Evolutionary conservation across 1,140 invertebrate species (phyloP), one percentile per base, ranked within the genome.

Genomic region (Psix sp.): DNA sequence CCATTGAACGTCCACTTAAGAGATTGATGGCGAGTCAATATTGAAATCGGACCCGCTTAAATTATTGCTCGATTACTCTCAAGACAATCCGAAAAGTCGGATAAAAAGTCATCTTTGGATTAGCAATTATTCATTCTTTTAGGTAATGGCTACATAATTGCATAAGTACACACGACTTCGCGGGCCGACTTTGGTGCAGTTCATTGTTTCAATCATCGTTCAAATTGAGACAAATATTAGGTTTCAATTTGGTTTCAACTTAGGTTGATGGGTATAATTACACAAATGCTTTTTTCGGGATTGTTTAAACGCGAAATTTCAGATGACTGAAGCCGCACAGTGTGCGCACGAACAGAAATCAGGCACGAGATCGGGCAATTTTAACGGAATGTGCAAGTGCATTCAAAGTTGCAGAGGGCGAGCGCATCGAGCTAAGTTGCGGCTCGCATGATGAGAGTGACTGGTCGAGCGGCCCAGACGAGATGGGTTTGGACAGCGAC

Each of bases 361-460:
- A 49, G 20, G 33, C 49, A 16, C 6, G 18, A 38, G 63, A 43
- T 51, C 52, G 17, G 46, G 21, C 43, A 45, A 68, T 60, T 60
- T 51, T n/a, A 26, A 51, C 21, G 63, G 43, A 67, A 67, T 49
- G 51, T 40, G 26, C 31, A 31, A 20, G 26, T 11, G 31, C 20
- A 26, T 26, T 24, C 24, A 33, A 46, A 59, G 45, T n/a, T n/a
- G n/a, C n/a, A n/a, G n/a, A n/a, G n/a, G n/a, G n/a, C n/a, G n/a
- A n/a, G n/a, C n/a, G n/a, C n/a, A n/a, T n/a, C n/a, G n/a, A n/a
- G n/a, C n/a, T n/a, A n/a, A n/a, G n/a, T n/a, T n/a, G 54, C 46
- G 42, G 54, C 54, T 51, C 21, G 54, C 65, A 54, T 68, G 66
- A 70, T 42, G 56, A 54, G 66, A 56, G 48, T 33, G 57, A 70